These are phyloP conservation scores for Catocala nupta DNA, from an alignment of 2,888 invertebrate species.

Conservation along the genomic window DNA sequence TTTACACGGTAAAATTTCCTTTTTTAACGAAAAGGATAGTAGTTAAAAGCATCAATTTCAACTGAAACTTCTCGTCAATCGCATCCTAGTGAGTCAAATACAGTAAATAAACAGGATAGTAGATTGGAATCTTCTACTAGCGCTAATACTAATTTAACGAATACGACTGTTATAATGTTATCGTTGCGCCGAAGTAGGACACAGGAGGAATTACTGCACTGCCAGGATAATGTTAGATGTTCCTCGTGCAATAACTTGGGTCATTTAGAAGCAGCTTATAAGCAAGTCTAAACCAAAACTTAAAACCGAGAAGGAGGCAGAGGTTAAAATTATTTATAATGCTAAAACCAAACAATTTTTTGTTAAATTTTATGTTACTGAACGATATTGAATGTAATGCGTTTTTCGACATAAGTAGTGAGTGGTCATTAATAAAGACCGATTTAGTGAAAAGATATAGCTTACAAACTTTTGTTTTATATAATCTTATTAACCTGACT, in stretches of 20 bases:
- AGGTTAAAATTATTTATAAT: no score
- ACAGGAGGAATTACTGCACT: slow-evolving; percentile 4
- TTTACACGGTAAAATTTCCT: slow-evolving; percentile 5
- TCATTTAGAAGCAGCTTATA: slow-evolving; percentile 12
- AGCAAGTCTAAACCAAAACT: slow-evolving; percentile 7
- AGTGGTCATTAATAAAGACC: slow-evolving; percentile 8
- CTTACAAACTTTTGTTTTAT: not conserved
- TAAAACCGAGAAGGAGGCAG: slow-evolving; percentile 2
- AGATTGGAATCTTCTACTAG: not conserved
- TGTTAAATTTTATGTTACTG: slow-evolving; percentile 1
- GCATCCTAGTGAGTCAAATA: not conserved
- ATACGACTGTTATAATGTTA: slow-evolving; percentile 2
- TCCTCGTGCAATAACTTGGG: slow-evolving; percentile 2
- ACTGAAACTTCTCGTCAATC: not conserved
- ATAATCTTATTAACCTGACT: slow-evolving; percentile 3
- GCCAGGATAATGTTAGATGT: slow-evolving; percentile 1
- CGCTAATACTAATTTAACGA: not conserved
- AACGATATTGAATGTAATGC: slow-evolving; percentile 1
- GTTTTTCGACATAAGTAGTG: slow-evolving; percentile 13
- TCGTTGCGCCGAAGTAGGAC: slow-evolving; percentile 16
- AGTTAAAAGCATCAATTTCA: not conserved
- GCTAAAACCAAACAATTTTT: slow-evolving; percentile 4
- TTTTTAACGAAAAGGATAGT: not conserved
- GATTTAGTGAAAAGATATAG: not conserved
- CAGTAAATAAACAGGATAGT: not conserved